Evolutionary conservation across 2,113 vertebrate species (phyloP).

Genomic region (Strigops habroptila): DNA sequence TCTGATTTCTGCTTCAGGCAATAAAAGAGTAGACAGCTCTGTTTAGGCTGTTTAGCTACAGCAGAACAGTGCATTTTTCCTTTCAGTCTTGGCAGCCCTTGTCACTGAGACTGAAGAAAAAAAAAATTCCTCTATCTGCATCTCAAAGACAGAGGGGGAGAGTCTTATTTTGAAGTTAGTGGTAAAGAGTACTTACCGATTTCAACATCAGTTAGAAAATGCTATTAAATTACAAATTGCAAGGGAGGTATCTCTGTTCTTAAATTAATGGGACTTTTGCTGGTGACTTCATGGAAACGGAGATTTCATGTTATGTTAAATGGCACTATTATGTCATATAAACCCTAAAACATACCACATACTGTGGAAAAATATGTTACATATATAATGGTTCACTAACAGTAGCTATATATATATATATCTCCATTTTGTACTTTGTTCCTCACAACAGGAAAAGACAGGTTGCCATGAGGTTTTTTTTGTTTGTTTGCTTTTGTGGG

Average conservation of each 20-base stretch:
- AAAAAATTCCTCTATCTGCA: neutral
- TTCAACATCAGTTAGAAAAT: neutral
- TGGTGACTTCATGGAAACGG: neutral
- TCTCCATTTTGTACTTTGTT: neutral
- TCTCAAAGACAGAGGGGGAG: neutral
- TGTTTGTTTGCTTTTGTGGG: neutral
- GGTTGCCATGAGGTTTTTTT: neutral
- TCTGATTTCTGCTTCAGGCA: neutral
- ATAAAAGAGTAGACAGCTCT: neutral
- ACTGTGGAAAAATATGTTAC: neutral
- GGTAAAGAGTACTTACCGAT: neutral
- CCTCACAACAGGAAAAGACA: neutral
- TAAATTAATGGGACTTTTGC: constrained; percentile 26
- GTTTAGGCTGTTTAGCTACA: neutral
- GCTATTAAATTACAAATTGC: neutral
- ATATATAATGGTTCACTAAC: neutral
- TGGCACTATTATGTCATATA: neutral
- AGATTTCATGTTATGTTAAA: neutral
- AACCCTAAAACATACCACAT: neutral
- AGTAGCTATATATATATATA: neutral
- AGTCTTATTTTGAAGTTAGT: constrained; percentile 13
- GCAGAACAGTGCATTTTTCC: neutral
- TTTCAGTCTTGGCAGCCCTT: neutral
- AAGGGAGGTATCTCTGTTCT: neutral
- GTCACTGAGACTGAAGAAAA: neutral